Base-by-base conservation (phyloP, 1,140 invertebrate genomes). In the Brachionus koreanus region DNA sequence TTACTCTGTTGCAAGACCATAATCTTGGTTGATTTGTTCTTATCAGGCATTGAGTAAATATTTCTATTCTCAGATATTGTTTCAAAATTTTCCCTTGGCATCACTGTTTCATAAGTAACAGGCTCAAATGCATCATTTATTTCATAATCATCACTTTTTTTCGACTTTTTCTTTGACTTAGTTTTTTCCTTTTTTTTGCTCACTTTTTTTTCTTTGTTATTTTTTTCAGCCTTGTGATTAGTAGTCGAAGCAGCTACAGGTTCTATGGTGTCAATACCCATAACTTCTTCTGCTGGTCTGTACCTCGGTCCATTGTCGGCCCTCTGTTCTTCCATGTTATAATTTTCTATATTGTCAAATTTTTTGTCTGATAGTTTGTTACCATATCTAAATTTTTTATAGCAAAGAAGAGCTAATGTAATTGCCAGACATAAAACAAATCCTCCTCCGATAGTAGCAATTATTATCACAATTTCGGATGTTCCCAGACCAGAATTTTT, bases 381-480 rank as follows among this genome's bases (percentile, higher is more conserved):
- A 10, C 37, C 72, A 52, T 77, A 77, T 49, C 75, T 13, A 7
- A 7, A 12, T 49, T 61, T 52, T 12, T 29, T 77, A 16, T 77
- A 77, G 35, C 75, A 77, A 23, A 77, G 46, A n/a, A 77, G 29
- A 25, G 25, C 23, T 13, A 77, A n/a, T 25, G 52, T 33, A 23
- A 77, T 49, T 3, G 25, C 9, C 19, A 77, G 25, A 61, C 29
- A 77, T 6, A 77, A 10, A 23, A 77, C 16, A 16, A 33, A 6
- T 29, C 29, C 16, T 9, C 75, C 75, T 23, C 29, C 75, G 9
- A 39, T 77, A 0, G 75, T 7, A 1, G 75, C 75, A n/a, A 77
- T 77, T 46, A 77, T 77, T 42, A 77, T 77, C 19, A 23, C 75
- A 10, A 77, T 61, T 19, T 77, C 46, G 5, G 42, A n/a, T 19